Evolutionary conservation across 1,140 invertebrate genomes (phyloP).

Genomic region (Panonychus citri): DNA sequence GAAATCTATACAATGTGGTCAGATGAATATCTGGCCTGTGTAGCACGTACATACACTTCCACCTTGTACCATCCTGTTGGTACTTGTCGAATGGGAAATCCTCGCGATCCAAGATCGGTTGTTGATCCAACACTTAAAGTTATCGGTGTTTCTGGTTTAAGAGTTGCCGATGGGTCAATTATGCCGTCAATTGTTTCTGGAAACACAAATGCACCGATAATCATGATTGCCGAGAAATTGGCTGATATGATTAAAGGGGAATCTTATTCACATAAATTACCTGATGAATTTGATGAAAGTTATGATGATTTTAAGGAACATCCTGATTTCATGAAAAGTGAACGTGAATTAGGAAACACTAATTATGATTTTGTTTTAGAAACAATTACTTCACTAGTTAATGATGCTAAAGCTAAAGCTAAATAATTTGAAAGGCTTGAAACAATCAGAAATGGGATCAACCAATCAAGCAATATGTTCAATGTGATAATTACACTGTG

Average conservation of each 20-base stretch:
- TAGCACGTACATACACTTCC: slow-evolving; percentile 56
- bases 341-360: neutral
- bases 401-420: neutral
- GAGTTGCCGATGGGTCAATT: slow-evolving; percentile 50
- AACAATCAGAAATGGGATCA: too few relatives aligned
- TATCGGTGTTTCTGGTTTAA: slow-evolving; percentile 33
- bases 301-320: neutral
- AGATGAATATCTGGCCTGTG: slow-evolving; percentile 60
- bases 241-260: slow-evolving; percentile 1
- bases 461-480: too few relatives aligned
- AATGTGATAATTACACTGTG: too few relatives aligned
- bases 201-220: slow-evolving; percentile 52
- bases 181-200: slow-evolving; percentile 48
- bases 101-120: slow-evolving; percentile 44
- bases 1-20: slow-evolving; percentile 40
- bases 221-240: slow-evolving; percentile 63
- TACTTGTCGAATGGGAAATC: slow-evolving; percentile 53
- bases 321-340: neutral
- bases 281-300: too few relatives aligned
- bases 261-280: neutral
- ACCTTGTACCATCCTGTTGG: slow-evolving; percentile 41
- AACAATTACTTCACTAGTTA: neutral
- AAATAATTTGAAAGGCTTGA: too few relatives aligned
- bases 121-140: slow-evolving; percentile 44
- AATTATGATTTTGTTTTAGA: neutral